A percentile compares a stretch with the other conserved stretches of the same genome.
Evolutionary conservation across 2,113 vertebrate genomes (phyloP).

Genomic region (Psammodynastes pulverulentus): DNA sequence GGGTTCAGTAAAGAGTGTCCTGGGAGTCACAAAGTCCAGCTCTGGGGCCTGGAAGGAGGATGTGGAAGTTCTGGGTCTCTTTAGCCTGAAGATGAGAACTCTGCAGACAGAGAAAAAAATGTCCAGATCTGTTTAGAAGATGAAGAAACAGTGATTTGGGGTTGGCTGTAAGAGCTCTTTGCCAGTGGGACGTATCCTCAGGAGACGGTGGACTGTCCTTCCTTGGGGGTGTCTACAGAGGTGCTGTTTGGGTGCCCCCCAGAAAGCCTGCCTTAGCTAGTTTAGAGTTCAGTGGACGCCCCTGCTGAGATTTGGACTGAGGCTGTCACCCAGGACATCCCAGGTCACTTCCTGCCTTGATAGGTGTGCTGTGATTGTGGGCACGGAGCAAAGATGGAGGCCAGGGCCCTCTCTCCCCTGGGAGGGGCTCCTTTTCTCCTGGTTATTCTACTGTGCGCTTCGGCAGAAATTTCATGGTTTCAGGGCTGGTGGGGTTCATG

Average conservation of each 20-base stretch:
- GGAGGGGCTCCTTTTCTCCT: conserved; percentile 64
- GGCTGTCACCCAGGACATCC: not conserved
- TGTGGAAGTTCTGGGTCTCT: not conserved
- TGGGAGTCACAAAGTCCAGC: not conserved
- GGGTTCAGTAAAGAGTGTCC: not conserved
- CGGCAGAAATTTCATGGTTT: conserved; percentile 72
- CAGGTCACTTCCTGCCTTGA: not conserved
- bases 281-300: not conserved
- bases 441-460: conserved; percentile 66
- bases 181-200: not conserved
- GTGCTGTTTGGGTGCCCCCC: not conserved
- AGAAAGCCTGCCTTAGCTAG: not conserved
- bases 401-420: conserved; percentile 50
- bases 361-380: conserved; percentile 34
- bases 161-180: not conserved
- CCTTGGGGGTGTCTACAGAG: not conserved
- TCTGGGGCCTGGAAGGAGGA: not conserved
- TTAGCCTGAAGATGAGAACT: not conserved
- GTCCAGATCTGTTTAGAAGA: not conserved
- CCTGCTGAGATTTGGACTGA: not conserved
- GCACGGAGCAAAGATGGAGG: conserved; percentile 39
- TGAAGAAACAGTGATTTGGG: not conserved
- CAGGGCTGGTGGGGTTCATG: conserved; percentile 53
- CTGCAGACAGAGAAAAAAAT: not conserved
- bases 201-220: not conserved